Conservation (phyloP, 2,113 vertebrate genomes). For the Silurus meridionalis region DNA sequence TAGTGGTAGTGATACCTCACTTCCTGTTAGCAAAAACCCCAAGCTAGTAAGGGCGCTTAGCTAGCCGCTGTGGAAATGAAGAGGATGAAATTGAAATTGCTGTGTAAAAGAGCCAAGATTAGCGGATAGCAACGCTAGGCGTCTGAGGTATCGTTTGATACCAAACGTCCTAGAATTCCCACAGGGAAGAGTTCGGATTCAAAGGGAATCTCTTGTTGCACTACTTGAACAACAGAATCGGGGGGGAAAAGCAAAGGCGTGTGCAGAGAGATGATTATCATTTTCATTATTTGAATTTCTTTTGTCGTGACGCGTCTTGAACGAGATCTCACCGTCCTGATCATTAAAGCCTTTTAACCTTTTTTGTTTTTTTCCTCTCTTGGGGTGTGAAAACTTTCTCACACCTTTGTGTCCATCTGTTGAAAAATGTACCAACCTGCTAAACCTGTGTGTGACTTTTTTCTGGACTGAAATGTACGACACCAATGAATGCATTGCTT, state of each 20-base stretch:
- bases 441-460: slow-evolving; percentile 19
- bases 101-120: background rate
- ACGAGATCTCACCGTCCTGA: background rate
- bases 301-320: background rate
- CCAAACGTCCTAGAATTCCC: background rate
- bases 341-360: background rate
- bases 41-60: background rate
- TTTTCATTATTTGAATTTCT: background rate
- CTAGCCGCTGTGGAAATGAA: background rate
- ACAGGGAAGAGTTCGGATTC: background rate
- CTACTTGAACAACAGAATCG: slow-evolving; percentile 20
- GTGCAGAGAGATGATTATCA: background rate
- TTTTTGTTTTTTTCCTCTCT: background rate
- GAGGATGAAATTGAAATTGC: background rate
- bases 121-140: background rate
- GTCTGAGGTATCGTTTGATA: background rate
- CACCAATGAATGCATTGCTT: slow-evolving; percentile 73
- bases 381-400: too few relatives aligned
- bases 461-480: slow-evolving; percentile 56
- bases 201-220: slow-evolving; percentile 24
- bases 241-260: background rate
- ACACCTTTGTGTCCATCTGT: background rate
- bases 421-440: slow-evolving; percentile 19
- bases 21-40: background rate
- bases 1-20: background rate